Conservation (phyloP, 2,113 vertebrate species). For the Cygnus buccinator region DNA sequence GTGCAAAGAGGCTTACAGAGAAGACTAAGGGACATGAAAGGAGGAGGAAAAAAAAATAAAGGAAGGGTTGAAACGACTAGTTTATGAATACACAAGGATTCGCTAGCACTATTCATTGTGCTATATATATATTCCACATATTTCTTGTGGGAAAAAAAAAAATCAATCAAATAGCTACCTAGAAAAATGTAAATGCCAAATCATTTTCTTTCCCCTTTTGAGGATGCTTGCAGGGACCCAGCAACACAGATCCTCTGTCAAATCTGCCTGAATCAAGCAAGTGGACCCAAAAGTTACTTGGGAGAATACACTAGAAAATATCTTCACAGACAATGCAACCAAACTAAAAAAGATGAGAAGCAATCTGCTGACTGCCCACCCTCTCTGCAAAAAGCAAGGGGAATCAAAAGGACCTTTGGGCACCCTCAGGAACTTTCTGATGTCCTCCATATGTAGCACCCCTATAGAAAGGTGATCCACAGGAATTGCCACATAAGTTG, state of each 20-base stretch:
- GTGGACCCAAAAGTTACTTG: not conserved
- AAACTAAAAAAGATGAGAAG: not conserved
- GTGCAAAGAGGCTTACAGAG: not conserved
- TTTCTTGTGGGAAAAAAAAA: not conserved
- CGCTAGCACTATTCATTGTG: not conserved
- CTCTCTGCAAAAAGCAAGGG: fast-evolving
- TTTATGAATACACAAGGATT: not conserved
- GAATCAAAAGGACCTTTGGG: not conserved
- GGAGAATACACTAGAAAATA: not conserved
- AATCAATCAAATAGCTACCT: not conserved
- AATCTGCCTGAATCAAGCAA: not conserved
- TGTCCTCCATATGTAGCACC: not conserved
- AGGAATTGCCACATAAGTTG: not conserved
- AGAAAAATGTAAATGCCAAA: not conserved
- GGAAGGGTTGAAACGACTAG: not conserved
- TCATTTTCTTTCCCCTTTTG: not conserved
- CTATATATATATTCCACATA: not conserved
- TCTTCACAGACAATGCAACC: fast-evolving
- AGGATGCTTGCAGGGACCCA: not conserved
- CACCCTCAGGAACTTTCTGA: not conserved
- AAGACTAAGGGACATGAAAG: not conserved
- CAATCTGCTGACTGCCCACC: not conserved
- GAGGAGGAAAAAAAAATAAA: no score
- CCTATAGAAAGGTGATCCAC: not conserved
- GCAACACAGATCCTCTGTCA: not conserved